Conservation (phyloP, 2,888 invertebrate genomes). For the Leucophenga montana region DNA sequence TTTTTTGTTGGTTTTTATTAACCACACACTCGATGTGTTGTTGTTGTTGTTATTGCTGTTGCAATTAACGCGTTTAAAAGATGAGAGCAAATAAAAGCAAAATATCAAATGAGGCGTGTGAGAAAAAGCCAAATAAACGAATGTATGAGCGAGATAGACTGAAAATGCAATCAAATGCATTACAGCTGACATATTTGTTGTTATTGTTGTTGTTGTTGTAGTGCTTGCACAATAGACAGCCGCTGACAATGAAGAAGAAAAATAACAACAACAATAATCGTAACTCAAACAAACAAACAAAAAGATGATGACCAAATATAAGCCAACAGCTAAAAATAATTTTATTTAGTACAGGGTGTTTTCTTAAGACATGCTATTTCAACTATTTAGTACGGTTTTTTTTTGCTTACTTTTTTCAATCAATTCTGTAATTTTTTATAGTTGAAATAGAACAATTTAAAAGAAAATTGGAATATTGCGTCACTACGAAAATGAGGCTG, state of each 20-base stretch:
- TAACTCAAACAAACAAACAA: too few species aligned
- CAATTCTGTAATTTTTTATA: too few species aligned
- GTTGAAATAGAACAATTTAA: too few species aligned
- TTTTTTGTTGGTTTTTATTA: too few species aligned
- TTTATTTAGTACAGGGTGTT: neutral
- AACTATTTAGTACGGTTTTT: neutral
- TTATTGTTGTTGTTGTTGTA: conserved; percentile 7
- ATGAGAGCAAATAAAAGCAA: neutral
- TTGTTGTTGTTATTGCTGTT: neutral
- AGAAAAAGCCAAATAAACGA: neutral
- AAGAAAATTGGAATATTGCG: too few species aligned
- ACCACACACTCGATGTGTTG: neutral
- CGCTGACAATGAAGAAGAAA: neutral
- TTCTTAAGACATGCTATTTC: too few species aligned
- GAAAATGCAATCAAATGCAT: neutral
- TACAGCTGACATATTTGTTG: conserved; percentile 13
- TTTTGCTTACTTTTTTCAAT: neutral
- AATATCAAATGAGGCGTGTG: neutral
- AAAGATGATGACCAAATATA: conserved; percentile 16
- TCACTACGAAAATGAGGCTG: too few species aligned
- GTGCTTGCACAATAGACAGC: conserved; percentile 13
- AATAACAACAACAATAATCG: too few species aligned
- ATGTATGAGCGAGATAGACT: neutral
- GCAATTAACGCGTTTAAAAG: conserved; percentile 3
- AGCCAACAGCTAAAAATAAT: neutral